phyloP scores from a whole-genome alignment of 2,888 invertebrate species.

The Drosophila eohydei region DNA sequence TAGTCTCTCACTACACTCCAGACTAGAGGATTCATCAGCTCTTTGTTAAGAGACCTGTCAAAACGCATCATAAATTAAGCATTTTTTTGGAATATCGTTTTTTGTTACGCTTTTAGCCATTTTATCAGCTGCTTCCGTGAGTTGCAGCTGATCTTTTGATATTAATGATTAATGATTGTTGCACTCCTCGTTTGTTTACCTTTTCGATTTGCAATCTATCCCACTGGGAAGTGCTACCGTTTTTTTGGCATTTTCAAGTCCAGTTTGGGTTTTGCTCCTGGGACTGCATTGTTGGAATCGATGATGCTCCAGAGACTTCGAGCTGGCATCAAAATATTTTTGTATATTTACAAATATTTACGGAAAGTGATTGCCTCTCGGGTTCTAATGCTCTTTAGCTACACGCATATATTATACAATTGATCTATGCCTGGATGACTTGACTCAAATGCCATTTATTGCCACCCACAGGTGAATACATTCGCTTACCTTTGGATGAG shows the following conservation, averaged over 20 bases:
- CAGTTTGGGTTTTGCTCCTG: slow-evolving; percentile 4
- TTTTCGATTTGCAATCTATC: slow-evolving; percentile 28
- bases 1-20: no score
- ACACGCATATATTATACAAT: slow-evolving; percentile 18
- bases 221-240: slow-evolving; percentile 71
- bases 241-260: slow-evolving; percentile 10
- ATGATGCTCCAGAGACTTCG: slow-evolving; percentile 71
- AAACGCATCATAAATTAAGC: slow-evolving; percentile 72
- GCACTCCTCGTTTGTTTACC: slow-evolving; percentile 13
- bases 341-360: slow-evolving; percentile 37
- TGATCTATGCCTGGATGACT: slow-evolving; percentile 44
- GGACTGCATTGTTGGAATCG: slow-evolving; percentile 40
- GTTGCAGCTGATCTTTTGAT: slow-evolving; percentile 41
- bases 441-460: slow-evolving; percentile 37
- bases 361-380: slow-evolving; percentile 1
- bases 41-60: slow-evolving; percentile 53
- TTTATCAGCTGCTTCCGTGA: slow-evolving; percentile 63
- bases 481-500: slow-evolving; percentile 84
- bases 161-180: slow-evolving; percentile 52
- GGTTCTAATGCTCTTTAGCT: slow-evolving; percentile 4
- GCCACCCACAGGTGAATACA: slow-evolving; percentile 83
- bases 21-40: background rate
- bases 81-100: slow-evolving; percentile 22
- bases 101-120: slow-evolving; percentile 8
- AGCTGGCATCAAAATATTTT: slow-evolving; percentile 79